Conservation (phyloP, 2,888 invertebrate genomes). For the Chydorus sphaericus region DNA sequence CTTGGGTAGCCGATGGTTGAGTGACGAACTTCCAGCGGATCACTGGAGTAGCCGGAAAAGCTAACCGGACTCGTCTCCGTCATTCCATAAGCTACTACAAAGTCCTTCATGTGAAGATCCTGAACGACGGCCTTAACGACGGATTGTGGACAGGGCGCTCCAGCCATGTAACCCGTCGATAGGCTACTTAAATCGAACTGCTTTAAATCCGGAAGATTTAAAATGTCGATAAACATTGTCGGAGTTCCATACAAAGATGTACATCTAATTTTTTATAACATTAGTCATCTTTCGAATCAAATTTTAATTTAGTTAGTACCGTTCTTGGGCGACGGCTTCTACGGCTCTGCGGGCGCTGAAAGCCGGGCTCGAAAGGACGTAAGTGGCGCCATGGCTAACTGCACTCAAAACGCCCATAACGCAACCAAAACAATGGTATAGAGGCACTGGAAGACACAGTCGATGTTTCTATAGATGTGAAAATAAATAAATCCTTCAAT, state of each 20-base stretch:
- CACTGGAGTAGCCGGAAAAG: constrained; percentile 34
- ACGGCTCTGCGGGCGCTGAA: constrained; percentile 48
- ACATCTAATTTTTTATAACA: too few relatives aligned
- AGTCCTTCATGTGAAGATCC: constrained; percentile 31
- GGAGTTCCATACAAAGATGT: constrained; percentile 60
- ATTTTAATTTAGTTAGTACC: constrained; percentile 30
- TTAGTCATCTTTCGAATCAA: constrained; percentile 7
- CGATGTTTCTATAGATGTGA: constrained; percentile 21
- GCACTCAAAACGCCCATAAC: constrained; percentile 42
- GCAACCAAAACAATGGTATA: constrained; percentile 70
- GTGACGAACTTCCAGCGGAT: constrained; percentile 33
- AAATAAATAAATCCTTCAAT: background rate
- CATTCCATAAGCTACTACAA: constrained; percentile 38
- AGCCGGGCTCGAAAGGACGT: constrained; percentile 42
- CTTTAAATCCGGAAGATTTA: constrained; percentile 24
- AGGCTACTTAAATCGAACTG: constrained; percentile 22
- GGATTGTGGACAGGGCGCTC: constrained; percentile 36
- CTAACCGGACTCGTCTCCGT: constrained; percentile 44
- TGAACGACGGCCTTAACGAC: constrained; percentile 31
- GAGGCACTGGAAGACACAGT: constrained; percentile 46
- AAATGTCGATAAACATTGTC: constrained; percentile 69
- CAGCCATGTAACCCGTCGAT: constrained; percentile 34
- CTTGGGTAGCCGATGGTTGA: constrained; percentile 38
- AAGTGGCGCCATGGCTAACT: constrained; percentile 43
- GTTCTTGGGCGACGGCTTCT: constrained; percentile 47